phyloP scores from a whole-genome alignment of 2,113 vertebrate species.

The Sceloporus tristichus region DNA sequence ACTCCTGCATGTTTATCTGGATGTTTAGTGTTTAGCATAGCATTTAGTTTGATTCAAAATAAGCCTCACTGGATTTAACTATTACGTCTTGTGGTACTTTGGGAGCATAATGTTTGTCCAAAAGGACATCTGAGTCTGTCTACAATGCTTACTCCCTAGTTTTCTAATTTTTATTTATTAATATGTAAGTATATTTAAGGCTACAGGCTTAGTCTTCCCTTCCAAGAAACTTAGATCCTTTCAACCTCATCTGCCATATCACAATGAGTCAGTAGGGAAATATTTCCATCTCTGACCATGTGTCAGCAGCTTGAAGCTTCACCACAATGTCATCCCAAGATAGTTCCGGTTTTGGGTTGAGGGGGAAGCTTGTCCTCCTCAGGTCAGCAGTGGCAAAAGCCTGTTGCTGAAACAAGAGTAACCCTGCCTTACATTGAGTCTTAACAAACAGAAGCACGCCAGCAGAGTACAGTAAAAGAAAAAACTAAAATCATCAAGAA shows the following conservation, averaged over 20 bases:
- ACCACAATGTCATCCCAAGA: neutral
- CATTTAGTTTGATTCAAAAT: neutral
- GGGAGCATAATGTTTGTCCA: neutral
- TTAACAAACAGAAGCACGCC: neutral
- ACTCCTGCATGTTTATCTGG: too few relatives aligned
- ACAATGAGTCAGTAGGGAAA: neutral
- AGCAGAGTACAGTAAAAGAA: neutral
- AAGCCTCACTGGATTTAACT: neutral
- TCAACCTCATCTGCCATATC: neutral
- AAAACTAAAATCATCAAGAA: neutral
- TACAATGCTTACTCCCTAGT: neutral
- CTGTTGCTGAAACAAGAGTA: neutral
- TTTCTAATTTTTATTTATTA: too few relatives aligned
- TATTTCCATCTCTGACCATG: slow-evolving; percentile 5
- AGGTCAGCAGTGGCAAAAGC: neutral
- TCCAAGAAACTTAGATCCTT: neutral
- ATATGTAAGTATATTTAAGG: neutral
- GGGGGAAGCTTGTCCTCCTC: neutral
- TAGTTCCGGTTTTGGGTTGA: neutral
- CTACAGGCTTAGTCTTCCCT: neutral
- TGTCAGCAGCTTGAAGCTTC: neutral
- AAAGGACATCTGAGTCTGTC: neutral
- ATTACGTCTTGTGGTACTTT: neutral
- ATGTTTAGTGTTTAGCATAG: neutral
- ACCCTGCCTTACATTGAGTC: too few relatives aligned